Percentiles rank a stretch among this genome's conserved stretches.
Evolutionary conservation across 2,888 invertebrate genomes (phyloP).

Genomic region (Buathra laborator): DNA sequence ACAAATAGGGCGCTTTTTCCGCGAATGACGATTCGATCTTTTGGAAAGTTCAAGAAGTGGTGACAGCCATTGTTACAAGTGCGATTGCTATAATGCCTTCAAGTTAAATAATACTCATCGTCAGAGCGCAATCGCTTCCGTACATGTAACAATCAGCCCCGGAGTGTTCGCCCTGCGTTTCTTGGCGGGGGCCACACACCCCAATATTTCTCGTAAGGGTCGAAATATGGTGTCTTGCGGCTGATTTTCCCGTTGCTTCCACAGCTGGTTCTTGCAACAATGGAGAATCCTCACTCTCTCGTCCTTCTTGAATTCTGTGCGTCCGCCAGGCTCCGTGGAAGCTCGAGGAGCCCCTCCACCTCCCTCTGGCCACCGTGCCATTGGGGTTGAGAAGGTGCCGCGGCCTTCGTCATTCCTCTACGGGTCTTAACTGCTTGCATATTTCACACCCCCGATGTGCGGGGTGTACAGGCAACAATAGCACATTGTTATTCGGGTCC

Average conservation of each 20-base stretch:
- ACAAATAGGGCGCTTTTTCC: no score
- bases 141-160: constrained; percentile 18
- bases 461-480: constrained; percentile 80
- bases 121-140: neutral
- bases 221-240: constrained; percentile 9
- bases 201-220: neutral
- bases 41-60: no score
- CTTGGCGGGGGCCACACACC: neutral
- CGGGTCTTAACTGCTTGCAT: constrained; percentile 77
- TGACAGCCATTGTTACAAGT: neutral
- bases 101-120: constrained; percentile 7
- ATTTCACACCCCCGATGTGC: constrained; percentile 80
- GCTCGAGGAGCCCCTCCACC: constrained; percentile 6
- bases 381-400: constrained; percentile 13
- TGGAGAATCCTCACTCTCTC: constrained; percentile 37
- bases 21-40: no score
- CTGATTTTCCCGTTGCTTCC: constrained; percentile 39
- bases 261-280: constrained; percentile 42
- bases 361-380: constrained; percentile 15
- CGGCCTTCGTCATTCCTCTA: constrained; percentile 66
- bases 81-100: constrained; percentile 2
- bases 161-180: neutral
- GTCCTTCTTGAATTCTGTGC: constrained; percentile 39
- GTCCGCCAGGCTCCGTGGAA: constrained; percentile 44
- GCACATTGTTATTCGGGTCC: constrained; percentile 82